A percentile compares a stretch with the other conserved stretches of the same genome.
These are phyloP conservation scores for Blastobasis adustella DNA, from an alignment of 2,888 invertebrate species.

Conservation along the genomic window DNA sequence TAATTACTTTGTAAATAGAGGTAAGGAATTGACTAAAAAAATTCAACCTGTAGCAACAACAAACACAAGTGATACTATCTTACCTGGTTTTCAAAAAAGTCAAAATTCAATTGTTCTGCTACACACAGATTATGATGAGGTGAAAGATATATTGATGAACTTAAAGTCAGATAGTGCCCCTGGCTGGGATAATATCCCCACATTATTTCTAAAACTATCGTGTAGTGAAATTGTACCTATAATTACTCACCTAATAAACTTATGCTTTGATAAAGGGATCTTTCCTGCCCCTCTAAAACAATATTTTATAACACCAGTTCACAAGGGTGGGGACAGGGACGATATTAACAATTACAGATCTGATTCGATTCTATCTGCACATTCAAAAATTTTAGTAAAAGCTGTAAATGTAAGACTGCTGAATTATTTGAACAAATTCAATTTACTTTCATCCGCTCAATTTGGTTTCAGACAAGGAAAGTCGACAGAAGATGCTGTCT, in stretches of 20 bases:
- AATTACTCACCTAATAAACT: no score
- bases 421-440: conserved; percentile 1
- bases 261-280: no score
- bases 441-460: not conserved
- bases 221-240: no score
- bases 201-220: no score
- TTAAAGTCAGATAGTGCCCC: no score
- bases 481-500: no score
- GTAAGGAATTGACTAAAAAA: not conserved
- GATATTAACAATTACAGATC: conserved; percentile 4
- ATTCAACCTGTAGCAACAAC: not conserved
- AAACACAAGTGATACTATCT: not conserved
- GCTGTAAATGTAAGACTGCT: conserved; percentile 1
- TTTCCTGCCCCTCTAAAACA: no score
- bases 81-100: not conserved
- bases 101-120: not conserved
- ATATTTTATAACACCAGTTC: not conserved
- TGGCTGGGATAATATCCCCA: no score
- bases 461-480: no score
- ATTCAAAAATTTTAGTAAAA: conserved; percentile 8
- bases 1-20: not conserved
- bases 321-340: conserved; percentile 1
- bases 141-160: not conserved
- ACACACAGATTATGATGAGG: not conserved
- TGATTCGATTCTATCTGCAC: conserved; percentile 1